These are phyloP conservation scores for Teinopalpus imperialis DNA, from an alignment of 2,888 invertebrate species.

Conservation along the genomic window DNA sequence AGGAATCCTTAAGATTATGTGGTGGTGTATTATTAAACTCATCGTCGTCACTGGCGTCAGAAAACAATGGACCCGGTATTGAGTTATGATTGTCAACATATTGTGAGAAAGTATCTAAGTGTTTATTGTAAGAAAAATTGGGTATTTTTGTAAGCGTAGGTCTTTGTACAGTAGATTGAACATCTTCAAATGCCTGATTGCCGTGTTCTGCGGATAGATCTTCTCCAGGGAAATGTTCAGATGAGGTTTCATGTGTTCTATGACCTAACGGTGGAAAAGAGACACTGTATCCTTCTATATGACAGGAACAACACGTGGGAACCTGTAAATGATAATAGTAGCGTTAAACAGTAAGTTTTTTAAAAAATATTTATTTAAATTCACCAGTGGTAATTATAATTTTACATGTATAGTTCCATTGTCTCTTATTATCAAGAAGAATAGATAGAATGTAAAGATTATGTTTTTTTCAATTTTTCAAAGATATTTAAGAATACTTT, in stretches of 20 bases:
- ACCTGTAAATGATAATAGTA: constrained; percentile 74
- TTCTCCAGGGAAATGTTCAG: constrained; percentile 81
- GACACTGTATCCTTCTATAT: constrained; percentile 88
- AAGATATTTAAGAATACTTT: constrained; percentile 21
- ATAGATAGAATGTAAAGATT: too few relatives aligned
- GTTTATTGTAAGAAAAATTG: constrained; percentile 56
- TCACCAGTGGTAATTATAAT: too few relatives aligned
- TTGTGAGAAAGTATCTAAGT: constrained; percentile 54
- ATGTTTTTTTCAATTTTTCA: constrained; percentile 4
- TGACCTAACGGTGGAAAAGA: constrained; percentile 84
- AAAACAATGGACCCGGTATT: constrained; percentile 59
- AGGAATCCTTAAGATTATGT: constrained; percentile 62
- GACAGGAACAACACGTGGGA: constrained; percentile 91
- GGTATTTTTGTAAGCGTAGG: constrained; percentile 58
- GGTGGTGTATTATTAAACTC: constrained; percentile 43
- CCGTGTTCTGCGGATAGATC: constrained; percentile 75
- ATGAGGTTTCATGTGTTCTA: constrained; percentile 71
- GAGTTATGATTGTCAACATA: constrained; percentile 61
- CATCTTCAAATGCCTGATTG: constrained; percentile 71
- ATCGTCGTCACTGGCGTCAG: constrained; percentile 53
- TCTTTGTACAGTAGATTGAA: constrained; percentile 61
- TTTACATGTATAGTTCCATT: too few relatives aligned
- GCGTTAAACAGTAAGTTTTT: neutral
- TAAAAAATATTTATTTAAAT: constrained; percentile 6
- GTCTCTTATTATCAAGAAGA: too few relatives aligned